Percentiles rank a stretch among this genome's conserved stretches.
These are phyloP conservation scores for Oopsacas minuta DNA, from an alignment of 37 sponge, comb jelly and placozoan genomes.

Conservation along the genomic window DNA sequence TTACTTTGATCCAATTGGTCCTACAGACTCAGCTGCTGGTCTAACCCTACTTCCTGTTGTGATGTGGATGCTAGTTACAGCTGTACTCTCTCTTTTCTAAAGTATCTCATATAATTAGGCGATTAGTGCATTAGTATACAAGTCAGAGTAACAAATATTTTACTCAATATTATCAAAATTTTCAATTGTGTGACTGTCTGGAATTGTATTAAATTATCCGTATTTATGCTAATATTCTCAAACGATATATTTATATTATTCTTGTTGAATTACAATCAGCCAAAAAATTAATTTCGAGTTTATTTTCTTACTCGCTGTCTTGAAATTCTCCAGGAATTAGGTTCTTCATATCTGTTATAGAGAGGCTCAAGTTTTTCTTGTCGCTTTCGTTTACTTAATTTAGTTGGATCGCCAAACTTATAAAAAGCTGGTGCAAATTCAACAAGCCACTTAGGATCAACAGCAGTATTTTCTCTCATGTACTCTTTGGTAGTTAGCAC, in stretches of 20 bases:
- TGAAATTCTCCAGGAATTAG: slow-evolving; percentile 95
- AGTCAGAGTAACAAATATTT: too few relatives aligned
- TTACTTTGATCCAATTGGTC: not conserved
- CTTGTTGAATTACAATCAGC: too few relatives aligned
- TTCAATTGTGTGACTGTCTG: too few relatives aligned
- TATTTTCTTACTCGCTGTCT: slow-evolving; percentile 62
- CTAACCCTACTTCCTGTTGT: not conserved
- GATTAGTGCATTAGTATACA: too few relatives aligned
- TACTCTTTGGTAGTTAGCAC: slow-evolving; percentile 97
- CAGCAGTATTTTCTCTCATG: slow-evolving; percentile 80
- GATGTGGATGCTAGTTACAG: not conserved
- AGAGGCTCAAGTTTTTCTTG: slow-evolving; percentile 85
- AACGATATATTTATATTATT: too few relatives aligned
- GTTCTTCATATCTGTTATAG: slow-evolving; percentile 93
- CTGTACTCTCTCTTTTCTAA: not conserved
- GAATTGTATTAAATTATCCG: too few relatives aligned
- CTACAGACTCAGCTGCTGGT: not conserved
- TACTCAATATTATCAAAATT: too few relatives aligned
- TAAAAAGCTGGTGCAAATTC: slow-evolving; percentile 97
- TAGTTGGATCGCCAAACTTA: slow-evolving; percentile 82
- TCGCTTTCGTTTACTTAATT: slow-evolving; percentile 82
- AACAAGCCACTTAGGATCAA: slow-evolving; percentile 97
- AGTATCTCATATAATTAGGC: too few relatives aligned
- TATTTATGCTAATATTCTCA: too few relatives aligned
- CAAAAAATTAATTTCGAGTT: too few relatives aligned